Evolutionary conservation across 2,888 invertebrate genomes (phyloP), one percentile per base, ranked within the genome.

Genomic region (Dryomyza anilis): DNA sequence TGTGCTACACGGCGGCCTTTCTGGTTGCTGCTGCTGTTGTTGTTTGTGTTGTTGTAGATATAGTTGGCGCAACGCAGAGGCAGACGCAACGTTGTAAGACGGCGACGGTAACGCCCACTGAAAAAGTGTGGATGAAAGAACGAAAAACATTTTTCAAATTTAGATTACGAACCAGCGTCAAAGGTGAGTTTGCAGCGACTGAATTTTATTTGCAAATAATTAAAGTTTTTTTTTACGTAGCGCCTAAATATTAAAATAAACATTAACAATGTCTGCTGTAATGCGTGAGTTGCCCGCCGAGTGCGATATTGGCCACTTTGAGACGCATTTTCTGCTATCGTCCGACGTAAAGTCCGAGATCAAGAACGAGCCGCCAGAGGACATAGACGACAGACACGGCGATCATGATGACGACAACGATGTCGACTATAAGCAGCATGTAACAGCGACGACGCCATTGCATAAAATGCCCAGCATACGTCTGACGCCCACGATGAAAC

Each of bases 401-500:
- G 5, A 16, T 16, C 33, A 25, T 45, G 45, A 10, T 14, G 23
- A 4, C 12, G 21, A 14, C 29, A 23, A 12, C 16, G n/a, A n/a
- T n/a, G 27, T 52, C 52, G 52, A 5, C 21, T 12, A 6, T 3
- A 14, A 27, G 10, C 21, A 52, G n/a, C 8, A 14, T 25, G 4
- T 14, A 3, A n/a, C 7, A 21, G 19, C 8, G 19, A 12, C 21
- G 27, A 21, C 16, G 8, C 19, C 3, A 29, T 10, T 2, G 7
- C 12, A n/a, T 29, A n/a, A 50, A 36, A 36, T 69, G 71, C 73
- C 76, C 1, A 77, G 74, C 67, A 80, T 79, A 56, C 73, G 76
- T 43, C 72, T 80, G 14, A 78, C 76, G 64, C 79, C 80, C 23
- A 73, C 74, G n/a, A 74, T 71, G n/a, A 79, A 79, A 56, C 65